phyloP scores from a whole-genome alignment of 2,113 vertebrate species.

The Scophthalmus maximus region DNA sequence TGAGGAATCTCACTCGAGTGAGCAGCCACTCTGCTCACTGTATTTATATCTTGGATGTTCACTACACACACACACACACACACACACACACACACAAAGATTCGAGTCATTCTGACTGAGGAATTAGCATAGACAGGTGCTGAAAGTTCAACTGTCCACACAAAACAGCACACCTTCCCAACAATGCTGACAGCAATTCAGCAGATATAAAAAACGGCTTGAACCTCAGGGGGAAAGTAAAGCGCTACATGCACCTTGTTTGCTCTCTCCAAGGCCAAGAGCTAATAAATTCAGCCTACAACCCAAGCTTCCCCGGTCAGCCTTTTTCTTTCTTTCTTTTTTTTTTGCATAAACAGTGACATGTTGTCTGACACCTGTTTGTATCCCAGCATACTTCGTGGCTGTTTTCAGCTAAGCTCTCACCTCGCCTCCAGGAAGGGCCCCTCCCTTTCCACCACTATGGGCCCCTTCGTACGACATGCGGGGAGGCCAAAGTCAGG shows the following conservation, averaged over 20 bases:
- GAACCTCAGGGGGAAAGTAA: not conserved
- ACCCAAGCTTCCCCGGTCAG: not conserved
- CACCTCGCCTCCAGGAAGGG: constrained; percentile 66
- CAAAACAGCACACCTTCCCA: constrained; percentile 4
- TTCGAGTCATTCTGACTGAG: not conserved
- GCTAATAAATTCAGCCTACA: constrained; percentile 18
- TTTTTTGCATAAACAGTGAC: constrained; percentile 19
- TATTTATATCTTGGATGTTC: constrained; percentile 39
- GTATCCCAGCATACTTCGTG: constrained; percentile 43
- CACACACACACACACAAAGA: not conserved
- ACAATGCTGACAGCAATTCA: constrained; percentile 1
- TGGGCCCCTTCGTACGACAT: constrained; percentile 51
- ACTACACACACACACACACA: constrained; percentile 10
- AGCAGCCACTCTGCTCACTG: constrained; percentile 14
- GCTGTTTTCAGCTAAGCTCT: constrained; percentile 18
- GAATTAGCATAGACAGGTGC: constrained; percentile 4
- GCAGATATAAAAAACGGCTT: constrained; percentile 14
- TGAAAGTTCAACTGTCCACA: constrained; percentile 8
- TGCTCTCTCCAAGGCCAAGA: constrained; percentile 11
- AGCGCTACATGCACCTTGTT: constrained; percentile 15
- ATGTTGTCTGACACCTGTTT: constrained; percentile 71
- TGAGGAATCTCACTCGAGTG: constrained; percentile 48
- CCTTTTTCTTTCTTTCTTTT: not conserved
- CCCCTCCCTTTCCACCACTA: constrained; percentile 61
- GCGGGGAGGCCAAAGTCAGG: constrained; percentile 73